Base-by-base conservation (phyloP, 2,113 vertebrate species). In the Pterocles orientalis region DNA sequence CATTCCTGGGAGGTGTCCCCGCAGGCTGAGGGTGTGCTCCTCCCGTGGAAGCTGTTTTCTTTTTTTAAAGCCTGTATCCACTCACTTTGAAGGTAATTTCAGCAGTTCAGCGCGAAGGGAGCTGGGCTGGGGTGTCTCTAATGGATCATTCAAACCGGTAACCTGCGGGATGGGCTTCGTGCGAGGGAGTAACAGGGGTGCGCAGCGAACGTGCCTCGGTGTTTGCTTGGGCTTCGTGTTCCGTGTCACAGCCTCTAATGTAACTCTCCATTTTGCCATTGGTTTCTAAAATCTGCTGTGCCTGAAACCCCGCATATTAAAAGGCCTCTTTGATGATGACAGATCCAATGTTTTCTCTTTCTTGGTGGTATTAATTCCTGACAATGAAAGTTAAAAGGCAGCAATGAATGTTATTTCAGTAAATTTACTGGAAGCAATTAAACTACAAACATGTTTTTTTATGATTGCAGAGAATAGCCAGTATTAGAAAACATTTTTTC, bases 221-320 rank as follows among this genome's bases (percentile, higher is more conserved):
- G 1, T 91, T 95, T 71, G 13, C 58, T 68, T 93, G 56, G 81
- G 41, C 80, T 82, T 87, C 39, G 3, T 82, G 28, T 61, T 93
- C 92, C 76, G 12, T 86, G 71, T 65, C 83, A 91, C 95, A 97
- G 68, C 11, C 54, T 94, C 89, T 95, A 78, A 41, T 36, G 16
- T 14, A 29, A 93, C n/a, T 36, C 95, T 97, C 95, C 97, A 97
- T 97, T 97, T 97, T 87, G 82, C 68, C 51, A 83, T 96, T 96
- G 93, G 85, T 90, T 94, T 94, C 88, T 87, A 80, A 96, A 96
- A 72, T 78, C 88, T 58, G 51, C 90, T n/a, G 2, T 73, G 82
- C 79, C 82, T 94, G 95, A 95, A 96, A 93, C 92, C 79, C 85
- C 77, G 72, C 10, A 12, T 91, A 88, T 77, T 94, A 88, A 82